Evolutionary conservation across 2,113 vertebrate species (phyloP).

Genomic region (Gambusia holbrooki): DNA sequence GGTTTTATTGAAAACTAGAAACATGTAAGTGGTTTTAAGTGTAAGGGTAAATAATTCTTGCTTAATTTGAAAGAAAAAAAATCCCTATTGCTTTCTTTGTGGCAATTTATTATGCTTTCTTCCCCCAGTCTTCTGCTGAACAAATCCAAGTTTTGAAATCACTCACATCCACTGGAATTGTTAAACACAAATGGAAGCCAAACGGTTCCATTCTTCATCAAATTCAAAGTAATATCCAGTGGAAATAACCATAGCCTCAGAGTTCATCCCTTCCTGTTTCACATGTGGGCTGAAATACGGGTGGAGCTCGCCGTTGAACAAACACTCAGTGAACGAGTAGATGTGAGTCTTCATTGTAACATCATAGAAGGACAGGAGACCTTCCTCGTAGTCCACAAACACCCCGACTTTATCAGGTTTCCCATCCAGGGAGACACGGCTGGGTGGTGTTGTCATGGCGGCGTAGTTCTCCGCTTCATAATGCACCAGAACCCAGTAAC

Average conservation of each 20-base stretch:
- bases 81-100: not conserved
- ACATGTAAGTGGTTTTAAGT: not conserved
- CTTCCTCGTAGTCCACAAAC: conserved; percentile 83
- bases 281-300: conserved; percentile 81
- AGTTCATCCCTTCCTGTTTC: conserved; percentile 39
- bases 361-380: conserved; percentile 85
- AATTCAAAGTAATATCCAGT: not conserved
- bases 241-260: conserved; percentile 59
- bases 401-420: conserved; percentile 81
- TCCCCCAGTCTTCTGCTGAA: not conserved
- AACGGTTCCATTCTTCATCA: not conserved
- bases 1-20: not conserved
- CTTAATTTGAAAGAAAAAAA: not conserved
- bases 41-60: not conserved
- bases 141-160: not conserved
- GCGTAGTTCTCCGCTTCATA: conserved; percentile 43
- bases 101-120: not conserved
- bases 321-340: conserved; percentile 79
- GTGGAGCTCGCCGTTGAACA: conserved; percentile 78
- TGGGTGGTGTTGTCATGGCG: conserved; percentile 47
- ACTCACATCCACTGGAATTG: not conserved
- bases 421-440: conserved; percentile 57
- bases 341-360: conserved; percentile 70
- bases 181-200: not conserved
- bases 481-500: conserved; percentile 74